Conservation (phyloP, 2,888 invertebrate species). For the Dascillus cervinus region DNA sequence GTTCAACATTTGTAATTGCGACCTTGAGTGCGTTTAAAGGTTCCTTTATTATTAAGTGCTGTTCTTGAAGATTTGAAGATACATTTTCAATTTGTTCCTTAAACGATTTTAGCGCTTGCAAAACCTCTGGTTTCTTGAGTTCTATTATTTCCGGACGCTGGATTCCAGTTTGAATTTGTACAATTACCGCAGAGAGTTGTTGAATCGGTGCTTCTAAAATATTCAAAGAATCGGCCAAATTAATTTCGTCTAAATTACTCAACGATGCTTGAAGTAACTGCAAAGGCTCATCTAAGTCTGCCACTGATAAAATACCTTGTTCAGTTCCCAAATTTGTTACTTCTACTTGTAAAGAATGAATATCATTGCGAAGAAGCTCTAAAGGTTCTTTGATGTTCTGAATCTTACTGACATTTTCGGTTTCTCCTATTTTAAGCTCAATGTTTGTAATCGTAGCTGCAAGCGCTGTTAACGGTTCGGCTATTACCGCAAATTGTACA, state of each 20-base stretch:
- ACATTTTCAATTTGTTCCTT: not conserved
- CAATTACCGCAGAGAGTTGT: conserved; percentile 13
- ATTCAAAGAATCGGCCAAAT: conserved; percentile 1
- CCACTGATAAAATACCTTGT: conserved; percentile 1
- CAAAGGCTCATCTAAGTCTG: conserved; percentile 4
- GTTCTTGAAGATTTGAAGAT: too few relatives aligned
- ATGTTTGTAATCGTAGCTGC: not conserved
- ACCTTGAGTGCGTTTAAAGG: conserved; percentile 5
- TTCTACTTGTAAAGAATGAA: too few relatives aligned
- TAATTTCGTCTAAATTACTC: not conserved
- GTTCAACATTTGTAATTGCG: conserved; percentile 1
- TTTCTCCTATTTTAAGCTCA: too few relatives aligned
- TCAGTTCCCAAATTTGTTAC: too few relatives aligned
- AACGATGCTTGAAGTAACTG: conserved; percentile 4
- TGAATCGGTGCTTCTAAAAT: conserved; percentile 8
- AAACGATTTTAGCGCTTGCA: conserved; percentile 14
- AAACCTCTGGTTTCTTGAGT: conserved; percentile 15
- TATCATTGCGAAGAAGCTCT: too few relatives aligned
- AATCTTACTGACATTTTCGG: too few relatives aligned
- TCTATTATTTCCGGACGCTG: conserved; percentile 9
- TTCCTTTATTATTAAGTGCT: not conserved
- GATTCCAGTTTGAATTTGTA: conserved; percentile 4
- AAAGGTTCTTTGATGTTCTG: too few relatives aligned
- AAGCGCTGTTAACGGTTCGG: not conserved
- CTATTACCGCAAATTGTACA: not conserved